phyloP scores from a whole-genome alignment of 2,113 vertebrate species.

The Anolis sagrei region DNA sequence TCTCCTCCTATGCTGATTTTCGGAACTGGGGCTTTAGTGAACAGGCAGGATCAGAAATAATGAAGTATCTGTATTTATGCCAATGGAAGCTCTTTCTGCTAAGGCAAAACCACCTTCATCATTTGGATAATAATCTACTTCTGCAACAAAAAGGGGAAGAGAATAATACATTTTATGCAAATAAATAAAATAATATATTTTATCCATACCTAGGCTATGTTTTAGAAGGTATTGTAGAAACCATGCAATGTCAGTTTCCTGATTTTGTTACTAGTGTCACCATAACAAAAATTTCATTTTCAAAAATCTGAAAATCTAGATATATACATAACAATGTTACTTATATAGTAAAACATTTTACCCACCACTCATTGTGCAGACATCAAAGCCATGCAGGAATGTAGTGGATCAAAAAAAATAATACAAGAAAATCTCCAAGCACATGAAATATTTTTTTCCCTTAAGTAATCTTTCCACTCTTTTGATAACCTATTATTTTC shows the following conservation, averaged over 20 bases:
- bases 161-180: not conserved
- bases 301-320: not conserved
- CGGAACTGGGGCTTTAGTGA: not conserved
- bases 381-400: no score
- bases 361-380: not conserved
- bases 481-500: constrained; percentile 31
- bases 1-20: no score
- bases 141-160: not conserved
- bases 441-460: not conserved
- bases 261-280: not conserved
- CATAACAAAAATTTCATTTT: not conserved
- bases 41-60: no score
- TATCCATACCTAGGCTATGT: not conserved
- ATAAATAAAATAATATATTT: not conserved
- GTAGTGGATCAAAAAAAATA: no score
- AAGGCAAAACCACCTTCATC: not conserved
- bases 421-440: not conserved
- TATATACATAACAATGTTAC: not conserved
- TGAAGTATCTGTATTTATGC: not conserved
- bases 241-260: not conserved
- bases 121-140: not conserved
- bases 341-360: not conserved
- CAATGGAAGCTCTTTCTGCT: not conserved
- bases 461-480: not conserved
- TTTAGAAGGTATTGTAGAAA: no score